Evolutionary conservation across 2,797 vertebrate genomes (phyloP).

Genomic region (Erithacus rubecula): DNA sequence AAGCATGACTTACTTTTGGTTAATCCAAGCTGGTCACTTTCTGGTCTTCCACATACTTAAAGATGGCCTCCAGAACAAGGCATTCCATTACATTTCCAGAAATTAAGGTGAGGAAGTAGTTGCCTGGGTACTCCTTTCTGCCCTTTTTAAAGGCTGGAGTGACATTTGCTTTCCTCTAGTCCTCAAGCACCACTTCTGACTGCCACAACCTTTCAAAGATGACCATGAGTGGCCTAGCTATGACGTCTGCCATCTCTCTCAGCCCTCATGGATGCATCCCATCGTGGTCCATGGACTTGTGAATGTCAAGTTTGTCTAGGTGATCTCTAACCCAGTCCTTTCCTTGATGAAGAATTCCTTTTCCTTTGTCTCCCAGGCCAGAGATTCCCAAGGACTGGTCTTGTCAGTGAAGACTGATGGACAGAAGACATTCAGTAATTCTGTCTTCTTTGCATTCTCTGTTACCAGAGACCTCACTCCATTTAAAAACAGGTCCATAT

Average conservation of each 20-base stretch:
- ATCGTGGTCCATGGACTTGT: rapidly evolving
- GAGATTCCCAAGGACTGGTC: not conserved
- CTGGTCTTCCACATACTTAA: not conserved
- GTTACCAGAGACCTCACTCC: not conserved
- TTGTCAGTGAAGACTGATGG: not conserved
- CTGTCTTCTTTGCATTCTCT: not conserved
- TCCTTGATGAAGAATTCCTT: rapidly evolving
- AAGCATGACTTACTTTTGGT: not conserved
- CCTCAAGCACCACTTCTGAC: not conserved
- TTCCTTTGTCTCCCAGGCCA: not conserved
- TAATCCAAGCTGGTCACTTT: not conserved
- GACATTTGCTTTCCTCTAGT: not conserved
- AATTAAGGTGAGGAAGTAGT: not conserved
- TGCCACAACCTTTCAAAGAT: not conserved
- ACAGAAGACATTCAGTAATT: not conserved
- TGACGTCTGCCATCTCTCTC: not conserved
- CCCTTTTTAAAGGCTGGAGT: not conserved
- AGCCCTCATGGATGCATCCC: not conserved
- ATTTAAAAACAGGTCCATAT: not conserved
- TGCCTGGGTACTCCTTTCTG: not conserved
- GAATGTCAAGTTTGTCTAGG: not conserved
- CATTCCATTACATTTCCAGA: not conserved
- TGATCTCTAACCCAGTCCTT: not conserved
- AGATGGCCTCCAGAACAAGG: not conserved
- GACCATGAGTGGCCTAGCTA: not conserved